These are phyloP conservation scores for Cynoglossus semilaevis DNA, from an alignment of 2,113 vertebrate species.

Conservation along the genomic window DNA sequence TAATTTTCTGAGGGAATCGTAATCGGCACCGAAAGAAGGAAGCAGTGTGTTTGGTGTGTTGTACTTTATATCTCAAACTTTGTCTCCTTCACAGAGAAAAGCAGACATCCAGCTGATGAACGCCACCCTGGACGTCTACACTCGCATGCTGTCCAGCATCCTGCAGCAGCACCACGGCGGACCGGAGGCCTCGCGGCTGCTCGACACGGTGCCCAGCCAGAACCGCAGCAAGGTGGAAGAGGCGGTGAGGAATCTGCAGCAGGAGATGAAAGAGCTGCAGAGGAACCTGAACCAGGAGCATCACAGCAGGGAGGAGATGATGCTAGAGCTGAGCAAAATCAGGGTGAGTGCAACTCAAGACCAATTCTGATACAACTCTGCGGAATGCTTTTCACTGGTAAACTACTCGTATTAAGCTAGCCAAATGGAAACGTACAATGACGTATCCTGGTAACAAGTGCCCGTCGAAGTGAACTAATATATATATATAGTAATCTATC, in stretches of 20 bases:
- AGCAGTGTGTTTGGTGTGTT: no score
- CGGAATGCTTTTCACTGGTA: no score
- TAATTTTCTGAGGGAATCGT: no score
- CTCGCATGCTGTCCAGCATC: constrained; percentile 40
- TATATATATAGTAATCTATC: no score
- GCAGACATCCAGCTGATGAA: constrained; percentile 30
- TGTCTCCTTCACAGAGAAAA: constrained; percentile 22
- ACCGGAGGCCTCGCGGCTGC: neutral
- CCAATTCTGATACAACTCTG: neutral
- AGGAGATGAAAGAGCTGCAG: neutral
- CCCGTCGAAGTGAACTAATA: no score
- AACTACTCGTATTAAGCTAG: no score
- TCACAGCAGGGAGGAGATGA: neutral
- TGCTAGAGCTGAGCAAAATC: constrained; percentile 16
- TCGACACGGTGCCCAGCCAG: rapidly evolving
- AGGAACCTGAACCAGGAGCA: rapidly evolving
- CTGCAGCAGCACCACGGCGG: neutral
- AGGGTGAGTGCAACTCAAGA: constrained; percentile 19
- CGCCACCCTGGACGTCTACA: constrained; percentile 54
- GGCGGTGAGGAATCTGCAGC: rapidly evolving
- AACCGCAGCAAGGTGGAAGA: rapidly evolving
- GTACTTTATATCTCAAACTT: neutral
- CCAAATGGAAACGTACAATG: no score
- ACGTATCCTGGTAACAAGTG: no score
- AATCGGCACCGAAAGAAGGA: no score